Percentiles rank a stretch among this genome's conserved stretches.
Evolutionary conservation across 2,888 invertebrate genomes (phyloP).

Genomic region (Scelioninae gen. 2): DNA sequence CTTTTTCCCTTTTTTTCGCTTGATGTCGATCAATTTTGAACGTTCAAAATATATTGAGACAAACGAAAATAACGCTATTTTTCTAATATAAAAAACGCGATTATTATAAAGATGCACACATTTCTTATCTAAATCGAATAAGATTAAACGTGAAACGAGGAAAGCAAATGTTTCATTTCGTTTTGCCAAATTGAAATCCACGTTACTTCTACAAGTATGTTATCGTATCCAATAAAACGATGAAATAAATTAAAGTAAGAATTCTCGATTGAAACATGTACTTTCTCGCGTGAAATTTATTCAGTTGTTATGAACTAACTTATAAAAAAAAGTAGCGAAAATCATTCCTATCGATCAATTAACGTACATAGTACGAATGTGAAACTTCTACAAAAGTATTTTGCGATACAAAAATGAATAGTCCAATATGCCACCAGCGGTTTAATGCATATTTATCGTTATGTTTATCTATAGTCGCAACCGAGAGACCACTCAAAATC

Average conservation of each 20-base stretch:
- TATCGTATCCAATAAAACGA: not conserved
- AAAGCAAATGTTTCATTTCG: slow-evolving; percentile 37
- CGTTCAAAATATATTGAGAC: slow-evolving; percentile 30
- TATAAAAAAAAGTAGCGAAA: slow-evolving; percentile 54
- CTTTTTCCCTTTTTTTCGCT: slow-evolving; percentile 8
- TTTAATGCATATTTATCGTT: slow-evolving; percentile 52
- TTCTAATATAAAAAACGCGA: slow-evolving; percentile 47
- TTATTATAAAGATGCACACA: slow-evolving; percentile 45
- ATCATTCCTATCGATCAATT: slow-evolving; percentile 51
- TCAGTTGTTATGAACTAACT: slow-evolving; percentile 40
- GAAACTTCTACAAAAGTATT: slow-evolving; percentile 60
- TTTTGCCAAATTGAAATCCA: not conserved
- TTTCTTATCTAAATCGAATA: slow-evolving; percentile 45
- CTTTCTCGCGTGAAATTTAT: slow-evolving; percentile 36
- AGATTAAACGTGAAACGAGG: slow-evolving; percentile 27
- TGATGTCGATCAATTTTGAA: slow-evolving; percentile 27
- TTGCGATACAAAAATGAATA: slow-evolving; percentile 58
- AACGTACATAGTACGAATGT: slow-evolving; percentile 60
- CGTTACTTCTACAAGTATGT: not conserved
- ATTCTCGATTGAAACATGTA: slow-evolving; percentile 18
- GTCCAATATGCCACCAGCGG: slow-evolving; percentile 59
- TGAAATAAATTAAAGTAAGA: not conserved
- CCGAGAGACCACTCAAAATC: slow-evolving; percentile 52
- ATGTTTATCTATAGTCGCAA: slow-evolving; percentile 50
- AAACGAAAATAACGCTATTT: slow-evolving; percentile 34